These are phyloP conservation scores for Teinopalpus imperialis DNA, from an alignment of 2,888 invertebrate species.

Conservation along the genomic window DNA sequence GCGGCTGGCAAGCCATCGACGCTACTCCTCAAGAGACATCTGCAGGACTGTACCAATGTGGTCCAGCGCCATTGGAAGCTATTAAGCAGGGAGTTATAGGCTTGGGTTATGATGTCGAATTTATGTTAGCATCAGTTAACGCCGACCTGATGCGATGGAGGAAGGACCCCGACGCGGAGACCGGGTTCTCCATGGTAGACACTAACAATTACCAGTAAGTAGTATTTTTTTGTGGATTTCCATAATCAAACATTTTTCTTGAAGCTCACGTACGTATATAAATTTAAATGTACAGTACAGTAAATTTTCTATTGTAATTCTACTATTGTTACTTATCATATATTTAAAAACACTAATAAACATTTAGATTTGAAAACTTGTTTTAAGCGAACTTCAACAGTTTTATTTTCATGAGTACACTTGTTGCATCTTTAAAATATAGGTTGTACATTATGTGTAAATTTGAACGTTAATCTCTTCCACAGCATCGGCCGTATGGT, in stretches of 20 bases:
- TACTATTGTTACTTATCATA: too few relatives aligned
- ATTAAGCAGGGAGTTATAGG: constrained; percentile 89
- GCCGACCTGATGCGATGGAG: constrained; percentile 92
- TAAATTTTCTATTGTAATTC: too few relatives aligned
- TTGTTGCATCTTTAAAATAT: too few relatives aligned
- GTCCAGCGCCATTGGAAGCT: constrained; percentile 90
- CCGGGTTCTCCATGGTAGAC: constrained; percentile 86
- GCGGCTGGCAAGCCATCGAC: constrained; percentile 95
- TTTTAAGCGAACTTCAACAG: too few relatives aligned
- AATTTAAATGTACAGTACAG: too few relatives aligned
- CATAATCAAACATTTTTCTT: too few relatives aligned
- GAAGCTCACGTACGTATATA: too few relatives aligned
- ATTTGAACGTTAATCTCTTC: too few relatives aligned
- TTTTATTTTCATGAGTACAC: too few relatives aligned
- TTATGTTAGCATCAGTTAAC: constrained; percentile 91
- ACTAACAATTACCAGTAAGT: constrained; percentile 88
- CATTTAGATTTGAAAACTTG: too few relatives aligned
- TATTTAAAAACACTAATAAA: too few relatives aligned
- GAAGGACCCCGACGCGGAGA: constrained; percentile 82
- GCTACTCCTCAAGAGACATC: constrained; percentile 92
- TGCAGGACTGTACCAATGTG: constrained; percentile 87
- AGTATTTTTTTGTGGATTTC: constrained; percentile 5
- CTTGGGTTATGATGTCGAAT: constrained; percentile 87
- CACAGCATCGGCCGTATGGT: constrained; percentile 88
- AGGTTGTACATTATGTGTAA: too few relatives aligned